Conservation (phyloP, 2,113 vertebrate genomes). For the Galemys pyrenaicus region DNA sequence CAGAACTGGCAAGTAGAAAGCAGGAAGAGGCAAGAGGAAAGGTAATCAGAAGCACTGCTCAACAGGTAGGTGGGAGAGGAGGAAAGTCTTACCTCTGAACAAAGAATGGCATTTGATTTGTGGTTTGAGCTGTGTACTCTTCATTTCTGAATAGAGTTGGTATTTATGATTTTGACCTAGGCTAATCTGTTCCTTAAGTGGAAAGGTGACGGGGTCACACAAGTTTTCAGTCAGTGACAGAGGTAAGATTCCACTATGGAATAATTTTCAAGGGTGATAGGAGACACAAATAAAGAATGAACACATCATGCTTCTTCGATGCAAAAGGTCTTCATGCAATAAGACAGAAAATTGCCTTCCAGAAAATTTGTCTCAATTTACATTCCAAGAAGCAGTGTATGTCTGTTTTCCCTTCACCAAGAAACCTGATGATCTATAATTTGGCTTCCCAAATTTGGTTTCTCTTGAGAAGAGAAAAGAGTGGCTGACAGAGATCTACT, state of each 20-base stretch:
- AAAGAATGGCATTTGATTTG: background rate
- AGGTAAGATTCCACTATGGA: background rate
- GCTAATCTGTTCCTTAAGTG: background rate
- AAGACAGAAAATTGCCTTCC: background rate
- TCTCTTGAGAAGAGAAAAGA: background rate
- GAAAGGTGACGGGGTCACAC: background rate
- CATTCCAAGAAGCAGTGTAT: background rate
- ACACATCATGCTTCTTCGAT: background rate
- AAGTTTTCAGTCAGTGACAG: background rate
- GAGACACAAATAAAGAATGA: background rate
- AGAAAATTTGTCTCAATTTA: background rate
- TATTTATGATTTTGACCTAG: background rate
- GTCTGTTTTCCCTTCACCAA: background rate
- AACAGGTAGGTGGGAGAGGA: background rate
- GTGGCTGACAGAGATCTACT: background rate
- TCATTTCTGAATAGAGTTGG: background rate
- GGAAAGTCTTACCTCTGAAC: background rate
- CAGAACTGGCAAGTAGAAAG: background rate
- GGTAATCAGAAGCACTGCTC: background rate
- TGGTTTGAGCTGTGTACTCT: background rate
- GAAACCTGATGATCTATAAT: background rate
- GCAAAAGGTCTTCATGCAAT: background rate
- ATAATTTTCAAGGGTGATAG: background rate
- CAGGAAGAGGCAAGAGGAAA: background rate
- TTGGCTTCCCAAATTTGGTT: background rate